phyloP scores from a whole-genome alignment of 2,797 vertebrate genomes.

The Nasua narica region DNA sequence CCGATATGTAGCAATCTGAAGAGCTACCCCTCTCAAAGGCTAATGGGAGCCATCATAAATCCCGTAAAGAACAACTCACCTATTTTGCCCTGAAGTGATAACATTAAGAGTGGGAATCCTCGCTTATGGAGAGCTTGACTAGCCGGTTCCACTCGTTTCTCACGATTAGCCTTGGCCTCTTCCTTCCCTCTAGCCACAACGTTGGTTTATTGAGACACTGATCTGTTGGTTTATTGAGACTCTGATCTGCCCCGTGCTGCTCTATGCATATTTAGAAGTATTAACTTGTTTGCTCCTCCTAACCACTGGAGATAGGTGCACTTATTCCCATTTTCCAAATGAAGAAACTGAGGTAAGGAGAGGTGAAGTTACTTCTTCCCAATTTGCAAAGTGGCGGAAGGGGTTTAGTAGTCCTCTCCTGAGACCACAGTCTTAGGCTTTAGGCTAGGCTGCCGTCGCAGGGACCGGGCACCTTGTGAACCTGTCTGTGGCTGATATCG shows the following conservation, averaged over 20 bases:
- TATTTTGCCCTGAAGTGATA: neutral
- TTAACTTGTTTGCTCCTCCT: neutral
- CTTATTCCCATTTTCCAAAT: neutral
- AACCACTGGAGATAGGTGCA: neutral
- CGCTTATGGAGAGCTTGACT: neutral
- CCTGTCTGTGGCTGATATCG: neutral
- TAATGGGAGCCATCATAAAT: neutral
- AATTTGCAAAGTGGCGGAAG: neutral
- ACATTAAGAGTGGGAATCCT: neutral
- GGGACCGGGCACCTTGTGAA: neutral
- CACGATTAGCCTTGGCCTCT: neutral
- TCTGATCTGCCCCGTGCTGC: neutral
- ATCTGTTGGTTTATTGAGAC: neutral
- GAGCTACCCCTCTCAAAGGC: neutral
- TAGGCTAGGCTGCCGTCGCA: no score
- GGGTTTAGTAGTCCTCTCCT: no score
- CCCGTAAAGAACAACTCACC: neutral
- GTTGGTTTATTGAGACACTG: no score
- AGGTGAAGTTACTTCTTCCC: neutral
- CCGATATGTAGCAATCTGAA: neutral
- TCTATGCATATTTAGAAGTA: neutral
- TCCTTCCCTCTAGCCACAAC: neutral
- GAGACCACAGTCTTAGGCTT: neutral
- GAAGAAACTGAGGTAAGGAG: neutral
- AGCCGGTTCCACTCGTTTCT: neutral